Percentiles rank a stretch among this genome's conserved stretches.
Evolutionary conservation across 2,888 invertebrate genomes (phyloP).

Genomic region (Microplitis manilae): DNA sequence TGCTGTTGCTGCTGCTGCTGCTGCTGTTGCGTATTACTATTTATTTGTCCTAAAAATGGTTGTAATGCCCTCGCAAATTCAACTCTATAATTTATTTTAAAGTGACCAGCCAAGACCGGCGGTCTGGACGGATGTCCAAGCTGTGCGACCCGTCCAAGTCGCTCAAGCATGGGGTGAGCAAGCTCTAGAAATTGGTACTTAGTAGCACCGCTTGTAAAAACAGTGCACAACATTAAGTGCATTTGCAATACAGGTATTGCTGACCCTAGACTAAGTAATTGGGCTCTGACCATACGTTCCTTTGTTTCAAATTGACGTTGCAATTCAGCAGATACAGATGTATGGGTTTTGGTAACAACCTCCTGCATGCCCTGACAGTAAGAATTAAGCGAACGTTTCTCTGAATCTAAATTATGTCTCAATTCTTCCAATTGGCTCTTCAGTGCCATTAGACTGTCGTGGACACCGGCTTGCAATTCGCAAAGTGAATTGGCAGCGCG

Average conservation of each 20-base stretch:
- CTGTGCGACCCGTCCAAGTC: conserved; percentile 78
- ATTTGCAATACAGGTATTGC: conserved; percentile 80
- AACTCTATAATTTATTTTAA: conserved; percentile 76
- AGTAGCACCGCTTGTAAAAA: conserved; percentile 81
- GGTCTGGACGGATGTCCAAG: conserved; percentile 76
- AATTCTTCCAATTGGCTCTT: conserved; percentile 80
- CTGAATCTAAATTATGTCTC: conserved; percentile 77
- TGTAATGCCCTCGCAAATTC: conserved; percentile 79
- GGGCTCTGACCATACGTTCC: conserved; percentile 74
- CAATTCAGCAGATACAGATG: conserved; percentile 78
- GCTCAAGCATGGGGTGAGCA: conserved; percentile 79
- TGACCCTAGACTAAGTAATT: conserved; percentile 75
- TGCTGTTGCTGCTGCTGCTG: neutral
- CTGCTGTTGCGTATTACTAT: conserved; percentile 34
- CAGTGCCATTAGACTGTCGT: conserved; percentile 79
- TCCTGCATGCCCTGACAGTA: conserved; percentile 80
- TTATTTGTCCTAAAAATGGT: conserved; percentile 75
- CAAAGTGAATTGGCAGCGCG: conserved; percentile 74
- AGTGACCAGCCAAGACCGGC: conserved; percentile 60
- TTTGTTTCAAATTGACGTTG: conserved; percentile 77
- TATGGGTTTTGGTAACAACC: conserved; percentile 79
- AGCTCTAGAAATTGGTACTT: conserved; percentile 83
- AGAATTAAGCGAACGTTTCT: conserved; percentile 78
- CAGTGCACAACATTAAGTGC: conserved; percentile 80
- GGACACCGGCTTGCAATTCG: conserved; percentile 78